Base-by-base conservation (phyloP, 2,888 invertebrate genomes). In the Elegia similella region DNA sequence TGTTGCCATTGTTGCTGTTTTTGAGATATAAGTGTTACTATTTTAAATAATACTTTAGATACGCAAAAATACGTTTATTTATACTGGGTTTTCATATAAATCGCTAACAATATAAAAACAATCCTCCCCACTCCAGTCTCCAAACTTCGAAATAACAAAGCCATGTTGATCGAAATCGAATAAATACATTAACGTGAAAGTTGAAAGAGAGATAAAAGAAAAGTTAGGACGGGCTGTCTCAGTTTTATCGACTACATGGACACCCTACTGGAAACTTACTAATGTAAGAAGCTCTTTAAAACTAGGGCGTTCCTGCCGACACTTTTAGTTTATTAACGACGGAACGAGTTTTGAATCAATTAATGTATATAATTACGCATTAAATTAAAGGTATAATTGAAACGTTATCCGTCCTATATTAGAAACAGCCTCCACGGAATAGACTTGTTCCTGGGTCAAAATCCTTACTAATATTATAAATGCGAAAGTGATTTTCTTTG, bases 261-360 rank as follows among this genome's bases (percentile, higher is more conserved):
- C 73, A 76, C 72, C 72, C 70, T 77, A 69, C 66, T 72, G 47
- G 43, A 13, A 67, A 76, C 68, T 71, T 74, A 63, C 60, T 57
- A 62, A 67, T 67, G 64, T 58, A 64, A 65, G 64, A 65, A 66
- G 65, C 61, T 68, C 70, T 74, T 76, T 70, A 63, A 71, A 73
- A 70, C 68, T 65, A 61, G 58, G 65, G 60, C 59, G 62, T 61
- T 52, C 63, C 62, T 56, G 61, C 59, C 59, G 69, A 68, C 67
- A 67, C 65, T 67, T 71, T 70, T 67, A 70, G 68, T 71, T 69
- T 68, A 68, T 70, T 70, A 59, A 56, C 60, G 42, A 52, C 10
- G 48, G 42, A 42, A 53, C 38, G 32, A 55, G 52, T 56, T 53
- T 47, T 42, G 43, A 47, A 59, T 59, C 56, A 55, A 55, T 57